These are phyloP conservation scores for Eurystomus glaucurus DNA, from an alignment of 2,797 vertebrate species.

Conservation along the genomic window DNA sequence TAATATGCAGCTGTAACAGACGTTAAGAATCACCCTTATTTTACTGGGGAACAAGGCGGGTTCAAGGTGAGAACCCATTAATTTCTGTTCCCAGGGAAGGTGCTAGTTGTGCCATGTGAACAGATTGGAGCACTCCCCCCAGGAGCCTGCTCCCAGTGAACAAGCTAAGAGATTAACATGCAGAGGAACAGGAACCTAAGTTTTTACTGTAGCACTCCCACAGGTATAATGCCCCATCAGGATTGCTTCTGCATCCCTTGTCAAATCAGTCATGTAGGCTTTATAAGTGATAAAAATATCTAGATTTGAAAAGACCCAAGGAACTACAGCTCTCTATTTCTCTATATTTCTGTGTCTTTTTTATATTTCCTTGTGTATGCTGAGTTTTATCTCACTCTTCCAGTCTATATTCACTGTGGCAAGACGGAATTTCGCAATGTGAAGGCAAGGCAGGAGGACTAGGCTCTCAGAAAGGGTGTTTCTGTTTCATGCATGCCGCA, in stretches of 20 bases:
- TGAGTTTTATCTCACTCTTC: background rate
- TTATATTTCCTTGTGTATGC: background rate
- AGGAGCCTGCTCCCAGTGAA: background rate
- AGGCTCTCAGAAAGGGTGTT: background rate
- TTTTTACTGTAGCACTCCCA: background rate
- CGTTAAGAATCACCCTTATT: background rate
- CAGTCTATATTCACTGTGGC: fast-evolving
- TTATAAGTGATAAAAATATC: fast-evolving
- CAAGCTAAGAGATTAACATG: background rate
- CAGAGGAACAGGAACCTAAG: background rate
- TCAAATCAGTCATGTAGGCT: background rate
- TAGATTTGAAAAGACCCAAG: background rate
- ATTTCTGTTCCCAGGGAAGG: background rate
- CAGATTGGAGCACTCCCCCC: background rate
- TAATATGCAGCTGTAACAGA: background rate
- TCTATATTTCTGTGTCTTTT: background rate
- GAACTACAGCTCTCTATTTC: background rate
- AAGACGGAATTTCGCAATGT: background rate
- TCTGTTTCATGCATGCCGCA: background rate
- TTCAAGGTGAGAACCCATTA: background rate
- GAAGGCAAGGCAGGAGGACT: background rate
- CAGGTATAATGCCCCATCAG: background rate
- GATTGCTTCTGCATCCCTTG: background rate
- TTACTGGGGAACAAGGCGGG: background rate
- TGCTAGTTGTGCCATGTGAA: background rate